phyloP scores from a whole-genome alignment of 2,797 vertebrate species.

The Acanthurus lineatus region DNA sequence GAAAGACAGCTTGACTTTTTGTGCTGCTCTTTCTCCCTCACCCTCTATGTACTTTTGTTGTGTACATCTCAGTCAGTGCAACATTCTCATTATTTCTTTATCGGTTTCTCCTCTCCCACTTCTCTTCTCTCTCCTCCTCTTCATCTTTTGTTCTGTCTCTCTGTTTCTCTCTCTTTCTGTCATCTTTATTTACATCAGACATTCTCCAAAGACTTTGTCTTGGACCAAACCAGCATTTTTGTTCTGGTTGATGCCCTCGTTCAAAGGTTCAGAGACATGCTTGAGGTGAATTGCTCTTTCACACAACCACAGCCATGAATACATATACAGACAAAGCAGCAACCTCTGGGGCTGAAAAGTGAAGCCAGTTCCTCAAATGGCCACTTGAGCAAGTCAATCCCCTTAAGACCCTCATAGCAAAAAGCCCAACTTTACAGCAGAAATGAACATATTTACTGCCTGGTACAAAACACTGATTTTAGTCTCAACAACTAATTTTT shows the following conservation, averaged over 20 bases:
- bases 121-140: conserved; percentile 15
- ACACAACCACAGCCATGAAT: conserved; percentile 27
- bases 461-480: no score
- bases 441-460: no score
- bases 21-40: conserved; percentile 42
- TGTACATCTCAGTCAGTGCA: conserved; percentile 44
- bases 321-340: conserved; percentile 7
- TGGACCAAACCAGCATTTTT: conserved; percentile 86
- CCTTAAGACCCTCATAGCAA: no score
- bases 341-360: no score
- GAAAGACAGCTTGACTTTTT: conserved; percentile 72
- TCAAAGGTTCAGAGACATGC: conserved; percentile 86
- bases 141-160: conserved; percentile 33
- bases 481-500: no score
- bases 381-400: no score
- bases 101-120: conserved; percentile 25
- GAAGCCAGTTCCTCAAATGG: no score
- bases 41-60: conserved; percentile 49
- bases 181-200: conserved; percentile 72
- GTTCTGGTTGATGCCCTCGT: conserved; percentile 86
- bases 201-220: conserved; percentile 78
- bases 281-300: conserved; percentile 80
- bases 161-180: conserved; percentile 22
- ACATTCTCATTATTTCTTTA: conserved; percentile 59
- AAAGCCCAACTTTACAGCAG: no score